Conservation (phyloP, 2,888 invertebrate species). For the Phengaris alcon region DNA sequence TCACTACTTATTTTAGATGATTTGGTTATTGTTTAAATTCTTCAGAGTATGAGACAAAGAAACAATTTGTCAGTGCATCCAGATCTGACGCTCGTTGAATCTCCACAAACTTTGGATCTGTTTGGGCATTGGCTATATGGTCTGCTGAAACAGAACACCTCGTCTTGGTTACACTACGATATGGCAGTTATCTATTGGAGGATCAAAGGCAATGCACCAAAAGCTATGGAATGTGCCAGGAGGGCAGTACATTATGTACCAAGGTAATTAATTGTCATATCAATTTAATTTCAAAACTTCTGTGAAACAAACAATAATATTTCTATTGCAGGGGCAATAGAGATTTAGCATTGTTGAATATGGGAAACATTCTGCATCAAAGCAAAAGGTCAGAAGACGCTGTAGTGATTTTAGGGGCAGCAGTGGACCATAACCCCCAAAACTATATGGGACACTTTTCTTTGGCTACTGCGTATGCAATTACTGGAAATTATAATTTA, state of each 20-base stretch:
- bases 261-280: conserved; percentile 64
- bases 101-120: conserved; percentile 47
- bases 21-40: conserved; percentile 14
- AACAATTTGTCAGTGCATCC: conserved; percentile 56
- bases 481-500: conserved; percentile 84
- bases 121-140: conserved; percentile 82
- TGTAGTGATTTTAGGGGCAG: conserved; percentile 84
- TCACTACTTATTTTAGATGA: conserved; percentile 11
- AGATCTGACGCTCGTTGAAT: conserved; percentile 43
- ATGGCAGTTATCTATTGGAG: conserved; percentile 90
- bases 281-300: not conserved
- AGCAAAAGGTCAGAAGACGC: conserved; percentile 85
- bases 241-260: conserved; percentile 87
- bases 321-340: conserved; percentile 80
- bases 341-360: conserved; percentile 85
- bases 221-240: conserved; percentile 88
- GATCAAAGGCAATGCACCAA: conserved; percentile 84
- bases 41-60: conserved; percentile 60
- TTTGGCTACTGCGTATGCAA: conserved; percentile 86
- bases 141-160: conserved; percentile 81
- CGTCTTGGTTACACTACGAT: conserved; percentile 89
- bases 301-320: conserved; percentile 35
- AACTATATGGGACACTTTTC: conserved; percentile 82
- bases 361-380: conserved; percentile 86
- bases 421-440: conserved; percentile 84